Percentiles rank a stretch among this genome's conserved stretches.
These are phyloP conservation scores for Chrysotoxum bicinctum DNA, from an alignment of 2,888 invertebrate species.

Conservation along the genomic window DNA sequence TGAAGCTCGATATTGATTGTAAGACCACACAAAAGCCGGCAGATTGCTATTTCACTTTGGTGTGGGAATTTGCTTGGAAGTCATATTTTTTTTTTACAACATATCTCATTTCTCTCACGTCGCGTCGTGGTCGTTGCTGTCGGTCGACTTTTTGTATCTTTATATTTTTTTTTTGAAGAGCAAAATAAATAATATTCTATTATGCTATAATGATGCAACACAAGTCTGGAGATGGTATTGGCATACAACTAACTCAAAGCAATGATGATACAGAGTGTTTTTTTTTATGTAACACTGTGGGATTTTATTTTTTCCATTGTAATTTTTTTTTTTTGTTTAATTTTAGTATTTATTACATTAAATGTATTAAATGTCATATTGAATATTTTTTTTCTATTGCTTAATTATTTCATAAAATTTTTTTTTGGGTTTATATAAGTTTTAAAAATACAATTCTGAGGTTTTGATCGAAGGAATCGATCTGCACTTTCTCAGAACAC, in stretches of 20 bases:
- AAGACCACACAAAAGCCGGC: constrained; percentile 48
- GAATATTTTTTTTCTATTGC: neutral
- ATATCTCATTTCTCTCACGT: constrained; percentile 28
- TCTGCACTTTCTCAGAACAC: constrained; percentile 2
- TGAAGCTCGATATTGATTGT: constrained; percentile 7
- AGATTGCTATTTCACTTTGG: constrained; percentile 30
- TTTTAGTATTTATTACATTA: neutral
- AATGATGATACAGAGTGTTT: neutral
- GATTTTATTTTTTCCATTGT: constrained; percentile 5
- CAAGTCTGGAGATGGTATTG: constrained; percentile 8
- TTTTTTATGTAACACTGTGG: constrained; percentile 14
- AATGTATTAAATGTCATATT: neutral
- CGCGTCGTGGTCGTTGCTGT: neutral
- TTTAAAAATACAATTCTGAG: neutral
- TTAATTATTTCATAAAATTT: neutral
- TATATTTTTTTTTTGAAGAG: neutral
- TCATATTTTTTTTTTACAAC: neutral
- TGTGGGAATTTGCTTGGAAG: constrained; percentile 39
- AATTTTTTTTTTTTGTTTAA: neutral
- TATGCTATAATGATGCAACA: constrained; percentile 17
- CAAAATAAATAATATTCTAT: constrained; percentile 6
- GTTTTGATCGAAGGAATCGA: neutral
- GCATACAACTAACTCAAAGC: neutral
- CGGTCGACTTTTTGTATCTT: neutral
- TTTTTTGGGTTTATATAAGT: neutral